Conservation (phyloP, 2,113 vertebrate genomes). For the Lanius collurio region DNA sequence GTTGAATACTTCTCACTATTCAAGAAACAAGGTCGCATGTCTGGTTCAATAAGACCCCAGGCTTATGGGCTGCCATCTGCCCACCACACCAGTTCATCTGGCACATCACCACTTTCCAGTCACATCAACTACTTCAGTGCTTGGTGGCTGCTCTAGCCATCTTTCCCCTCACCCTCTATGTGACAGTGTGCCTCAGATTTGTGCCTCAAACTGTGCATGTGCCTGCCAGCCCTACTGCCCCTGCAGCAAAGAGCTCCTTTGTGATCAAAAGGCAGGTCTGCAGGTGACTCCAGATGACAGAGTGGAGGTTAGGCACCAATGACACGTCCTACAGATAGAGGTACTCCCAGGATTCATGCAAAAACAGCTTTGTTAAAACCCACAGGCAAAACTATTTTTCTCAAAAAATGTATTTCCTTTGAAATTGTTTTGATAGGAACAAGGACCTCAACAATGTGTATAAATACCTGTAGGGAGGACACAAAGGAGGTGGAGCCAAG, state of each 20-base stretch:
- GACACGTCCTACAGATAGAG: not conserved
- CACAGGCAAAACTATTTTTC: not conserved
- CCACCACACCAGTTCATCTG: not conserved
- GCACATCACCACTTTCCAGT: not conserved
- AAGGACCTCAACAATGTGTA: not conserved
- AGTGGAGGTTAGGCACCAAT: not conserved
- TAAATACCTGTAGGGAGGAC: not conserved
- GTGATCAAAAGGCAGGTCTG: not conserved
- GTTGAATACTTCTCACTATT: not conserved
- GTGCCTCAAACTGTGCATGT: not conserved
- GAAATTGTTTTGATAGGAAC: not conserved
- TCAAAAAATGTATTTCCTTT: not conserved
- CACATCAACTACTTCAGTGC: not conserved
- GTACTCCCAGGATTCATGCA: not conserved
- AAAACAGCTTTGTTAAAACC: not conserved
- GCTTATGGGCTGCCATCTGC: not conserved
- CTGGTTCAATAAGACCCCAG: not conserved
- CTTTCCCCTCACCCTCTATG: not conserved
- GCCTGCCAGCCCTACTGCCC: not conserved
- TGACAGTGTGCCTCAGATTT: not conserved
- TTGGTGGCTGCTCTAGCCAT: not conserved
- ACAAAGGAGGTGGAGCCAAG: not conserved
- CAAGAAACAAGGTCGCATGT: not conserved
- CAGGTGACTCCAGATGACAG: not conserved
- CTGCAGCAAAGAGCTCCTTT: fast-evolving